These are phyloP conservation scores for Oreonectes daqikongensis DNA, from an alignment of 2,797 vertebrate species.

Conservation along the genomic window DNA sequence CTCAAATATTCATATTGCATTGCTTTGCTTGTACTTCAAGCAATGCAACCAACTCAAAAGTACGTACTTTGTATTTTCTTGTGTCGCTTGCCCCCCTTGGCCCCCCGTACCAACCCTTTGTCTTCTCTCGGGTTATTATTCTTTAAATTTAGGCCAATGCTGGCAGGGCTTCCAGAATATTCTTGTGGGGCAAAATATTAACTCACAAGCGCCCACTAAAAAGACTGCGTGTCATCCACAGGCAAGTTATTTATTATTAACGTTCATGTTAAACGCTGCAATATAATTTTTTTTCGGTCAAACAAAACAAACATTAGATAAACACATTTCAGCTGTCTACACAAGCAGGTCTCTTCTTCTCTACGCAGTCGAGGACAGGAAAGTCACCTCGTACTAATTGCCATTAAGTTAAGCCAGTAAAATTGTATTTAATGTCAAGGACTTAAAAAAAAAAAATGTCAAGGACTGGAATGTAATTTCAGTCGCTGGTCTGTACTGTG, in stretches of 20 bases:
- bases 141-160: constrained; percentile 53
- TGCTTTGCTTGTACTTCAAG: constrained; percentile 17
- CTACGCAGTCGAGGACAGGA: background rate
- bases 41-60: background rate
- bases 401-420: background rate
- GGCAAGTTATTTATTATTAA: constrained; percentile 5
- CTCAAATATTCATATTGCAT: constrained; percentile 3
- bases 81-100: background rate
- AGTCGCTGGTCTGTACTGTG: background rate
- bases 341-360: background rate
- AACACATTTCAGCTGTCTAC: background rate
- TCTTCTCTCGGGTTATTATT: constrained; percentile 37
- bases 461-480: background rate
- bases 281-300: background rate
- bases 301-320: background rate
- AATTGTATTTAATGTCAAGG: constrained; percentile 7
- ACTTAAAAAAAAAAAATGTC: too few species aligned
- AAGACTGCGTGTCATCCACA: background rate
- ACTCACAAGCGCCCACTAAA: constrained; percentile 59
- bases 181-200: constrained; percentile 32
- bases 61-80: constrained; percentile 1
- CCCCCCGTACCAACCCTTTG: constrained; percentile 42
- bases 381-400: background rate
- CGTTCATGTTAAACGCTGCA: constrained; percentile 4
- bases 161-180: constrained; percentile 57